These are phyloP conservation scores for Brachyhypopomus gauderio DNA, from an alignment of 2,113 vertebrate genomes.

Conservation along the genomic window DNA sequence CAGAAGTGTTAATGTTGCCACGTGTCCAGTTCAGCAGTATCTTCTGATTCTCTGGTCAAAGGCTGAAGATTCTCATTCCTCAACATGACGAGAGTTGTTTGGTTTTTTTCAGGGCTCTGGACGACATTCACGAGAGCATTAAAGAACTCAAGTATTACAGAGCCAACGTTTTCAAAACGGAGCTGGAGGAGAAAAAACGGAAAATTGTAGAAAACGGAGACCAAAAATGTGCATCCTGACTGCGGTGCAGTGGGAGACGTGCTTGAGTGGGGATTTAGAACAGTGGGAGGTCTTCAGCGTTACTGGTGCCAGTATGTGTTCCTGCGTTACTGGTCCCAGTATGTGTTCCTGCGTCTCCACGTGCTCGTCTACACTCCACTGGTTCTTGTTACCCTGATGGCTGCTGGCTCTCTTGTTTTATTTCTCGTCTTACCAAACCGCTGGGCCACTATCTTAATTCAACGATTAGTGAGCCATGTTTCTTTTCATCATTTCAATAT, in stretches of 20 bases:
- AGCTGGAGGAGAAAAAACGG: constrained; percentile 79
- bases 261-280: neutral
- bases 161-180: constrained; percentile 84
- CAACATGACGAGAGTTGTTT: constrained; percentile 33
- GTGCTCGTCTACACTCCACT: neutral
- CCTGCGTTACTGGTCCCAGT: neutral
- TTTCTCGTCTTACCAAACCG: neutral
- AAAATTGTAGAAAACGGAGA: constrained; percentile 82
- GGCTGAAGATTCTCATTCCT: neutral
- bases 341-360: neutral
- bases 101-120: constrained; percentile 81
- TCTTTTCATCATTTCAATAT: neutral
- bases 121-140: constrained; percentile 95
- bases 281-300: neutral
- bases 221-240: constrained; percentile 57
- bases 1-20: constrained; percentile 47
- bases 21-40: neutral
- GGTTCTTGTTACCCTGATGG: too few relatives aligned
- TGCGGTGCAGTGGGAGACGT: neutral
- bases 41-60: neutral
- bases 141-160: constrained; percentile 94
- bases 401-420: constrained; percentile 18
- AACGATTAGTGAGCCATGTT: neutral
- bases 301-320: neutral
- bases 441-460: neutral